Evolutionary conservation across 2,113 vertebrate genomes (phyloP), one percentile per base, ranked within the genome.

Genomic region (Amazona vittata): DNA sequence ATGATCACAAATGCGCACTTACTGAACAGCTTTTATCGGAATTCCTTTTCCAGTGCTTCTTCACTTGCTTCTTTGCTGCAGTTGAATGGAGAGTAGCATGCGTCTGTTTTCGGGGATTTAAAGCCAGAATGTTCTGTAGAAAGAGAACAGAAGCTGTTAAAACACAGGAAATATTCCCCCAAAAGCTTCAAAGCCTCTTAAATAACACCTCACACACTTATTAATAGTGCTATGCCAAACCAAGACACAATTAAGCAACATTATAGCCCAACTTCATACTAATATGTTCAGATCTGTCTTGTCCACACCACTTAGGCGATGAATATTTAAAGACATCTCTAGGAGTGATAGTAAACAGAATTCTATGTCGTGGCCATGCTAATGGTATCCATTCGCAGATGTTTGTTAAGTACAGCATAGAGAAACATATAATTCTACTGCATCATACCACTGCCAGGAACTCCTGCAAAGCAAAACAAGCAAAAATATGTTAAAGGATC

Each of bases 1-100:
- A 37, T 35, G 95, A 88, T 26, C 64, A 81, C n/a, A 67, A 75
- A 50, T 9, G 0, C 50, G 39, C 84, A 98, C 99, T 98, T 97
- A 99, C 99, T 78, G 97, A 98, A 86, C 98, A 99, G 96, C 70
- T 97, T 92, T 97, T 98, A 64, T 98, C 98, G 52, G 97, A 86
- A 90, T 99, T 99, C 94, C 99, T 98, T 93, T 99, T 99, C 99
- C 99, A 99, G 11, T 98, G 98, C 94, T 98, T 99, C 97, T 99
- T 99, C 80, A 98, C 98, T 92, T 97, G 96, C 95, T 99, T 99
- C 96, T 99, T 99, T 92, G 81, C 95, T 6, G 97, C 94, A n/a
- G 99, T 99, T 35, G 99, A 99, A 85, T 98, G 92, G 75, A 99
- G 96, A 89, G 94, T 81, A 83, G 98, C 98, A 83, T 98, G 96